Evolutionary conservation across 1,140 invertebrate genomes (phyloP).

Genomic region (Ceratitis capitata): DNA sequence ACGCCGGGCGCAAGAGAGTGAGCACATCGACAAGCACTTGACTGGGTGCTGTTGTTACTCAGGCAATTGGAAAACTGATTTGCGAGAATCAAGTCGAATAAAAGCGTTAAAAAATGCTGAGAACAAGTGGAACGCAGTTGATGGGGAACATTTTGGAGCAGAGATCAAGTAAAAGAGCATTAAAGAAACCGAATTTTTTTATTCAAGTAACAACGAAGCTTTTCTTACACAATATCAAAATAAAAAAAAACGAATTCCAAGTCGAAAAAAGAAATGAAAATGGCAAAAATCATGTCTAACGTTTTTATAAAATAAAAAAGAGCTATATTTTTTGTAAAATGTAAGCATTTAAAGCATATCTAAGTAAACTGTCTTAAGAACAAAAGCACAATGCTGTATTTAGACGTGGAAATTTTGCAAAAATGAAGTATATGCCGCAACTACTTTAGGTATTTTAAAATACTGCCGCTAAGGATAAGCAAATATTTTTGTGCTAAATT

Average conservation of each 20-base stretch:
- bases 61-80: background rate
- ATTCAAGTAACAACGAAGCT: constrained; percentile 20
- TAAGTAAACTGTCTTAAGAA: background rate
- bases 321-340: constrained; percentile 15
- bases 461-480: background rate
- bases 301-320: background rate
- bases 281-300: background rate
- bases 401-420: constrained; percentile 17
- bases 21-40: background rate
- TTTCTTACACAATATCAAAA: background rate
- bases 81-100: too few relatives aligned
- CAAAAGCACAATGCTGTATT: background rate
- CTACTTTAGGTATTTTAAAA: background rate
- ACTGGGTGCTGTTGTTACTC: too few relatives aligned
- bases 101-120: too few relatives aligned
- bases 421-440: background rate
- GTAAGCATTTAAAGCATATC: background rate
- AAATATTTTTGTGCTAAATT: background rate
- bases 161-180: too few relatives aligned
- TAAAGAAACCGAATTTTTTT: constrained; percentile 29
- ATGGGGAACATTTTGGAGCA: background rate
- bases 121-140: background rate
- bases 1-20: background rate
- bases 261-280: constrained; percentile 14
- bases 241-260: constrained; percentile 2